phyloP scores from a whole-genome alignment of 2,888 invertebrate species.

The Cephus runcator region DNA sequence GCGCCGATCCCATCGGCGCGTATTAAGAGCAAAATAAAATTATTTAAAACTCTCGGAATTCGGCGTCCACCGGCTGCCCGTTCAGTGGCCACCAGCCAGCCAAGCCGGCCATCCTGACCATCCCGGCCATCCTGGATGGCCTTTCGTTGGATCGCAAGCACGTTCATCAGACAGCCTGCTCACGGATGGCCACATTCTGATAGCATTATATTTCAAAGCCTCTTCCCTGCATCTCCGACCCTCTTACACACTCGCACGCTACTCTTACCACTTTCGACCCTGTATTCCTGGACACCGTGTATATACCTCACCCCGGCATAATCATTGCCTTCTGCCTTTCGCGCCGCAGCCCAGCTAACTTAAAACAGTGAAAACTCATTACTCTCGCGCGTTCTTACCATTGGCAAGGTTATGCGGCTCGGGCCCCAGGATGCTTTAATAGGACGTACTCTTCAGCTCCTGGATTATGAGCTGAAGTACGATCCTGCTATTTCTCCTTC shows the following conservation, averaged over 20 bases:
- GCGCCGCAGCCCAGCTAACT: background rate
- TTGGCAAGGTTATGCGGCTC: background rate
- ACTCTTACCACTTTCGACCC: background rate
- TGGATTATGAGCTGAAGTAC: background rate
- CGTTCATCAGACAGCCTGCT: slow-evolving; percentile 18
- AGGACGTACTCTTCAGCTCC: background rate
- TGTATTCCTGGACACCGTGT: background rate
- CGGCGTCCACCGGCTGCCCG: slow-evolving; percentile 39
- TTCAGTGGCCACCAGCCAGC: slow-evolving; percentile 38
- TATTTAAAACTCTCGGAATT: slow-evolving; percentile 54
- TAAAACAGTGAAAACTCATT: slow-evolving; percentile 6
- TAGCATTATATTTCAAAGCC: slow-evolving; percentile 43
- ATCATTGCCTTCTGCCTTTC: background rate
- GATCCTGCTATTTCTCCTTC: background rate
- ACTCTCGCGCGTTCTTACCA: slow-evolving; percentile 1
- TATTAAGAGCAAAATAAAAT: slow-evolving; percentile 59
- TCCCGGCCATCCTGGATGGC: slow-evolving; percentile 15
- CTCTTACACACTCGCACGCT: background rate
- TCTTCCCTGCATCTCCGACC: background rate
- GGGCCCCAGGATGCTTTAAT: background rate
- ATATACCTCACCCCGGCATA: background rate
- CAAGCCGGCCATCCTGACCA: slow-evolving; percentile 26
- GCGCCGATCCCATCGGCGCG: slow-evolving; percentile 45
- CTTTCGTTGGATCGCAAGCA: slow-evolving; percentile 2
- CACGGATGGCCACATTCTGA: slow-evolving; percentile 48